Base-by-base conservation (phyloP, 2,888 invertebrate species). In the Luffia ferchaultella region DNA sequence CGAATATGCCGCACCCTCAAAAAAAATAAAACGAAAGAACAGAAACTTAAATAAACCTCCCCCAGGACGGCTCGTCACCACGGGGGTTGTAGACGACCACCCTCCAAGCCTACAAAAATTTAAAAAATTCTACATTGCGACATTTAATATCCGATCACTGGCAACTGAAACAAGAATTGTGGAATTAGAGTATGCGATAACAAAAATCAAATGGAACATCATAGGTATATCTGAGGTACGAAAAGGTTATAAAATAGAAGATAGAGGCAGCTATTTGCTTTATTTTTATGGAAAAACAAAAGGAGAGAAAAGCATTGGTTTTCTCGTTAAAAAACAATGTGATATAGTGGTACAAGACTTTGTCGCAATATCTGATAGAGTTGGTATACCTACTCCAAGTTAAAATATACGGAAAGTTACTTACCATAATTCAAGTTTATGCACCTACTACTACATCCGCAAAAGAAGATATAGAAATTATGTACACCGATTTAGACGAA, bases 81-180 rank as follows among this genome's bases (percentile, higher is more conserved):
- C 30, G 30, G 30, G 30, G 30, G 12, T 12, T 30, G 30, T 30
- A n/a, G n/a, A n/a, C n/a, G n/a, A n/a, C n/a, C n/a, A 30, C 3
- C 3, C 30, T 3, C 3, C 30, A 3, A 30, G 12, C 30, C 30
- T 30, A 3, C 30, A 30, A 30, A 12, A 30, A 30, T 12, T 3
- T 30, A 30, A 30, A 3, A 30, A 12, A 30, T 30, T 7, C 12
- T 30, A 30, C 30, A 12, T 30, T 30, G 30, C 30, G 30, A 51
- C 51, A 51, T 48, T 20, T 19, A 51, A 51, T 43, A 44, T 43
- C n/a, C 41, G 51, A 42, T 48, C 51, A 5, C 48, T 51, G 30
- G 19, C 30, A 48, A 47, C 43, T 46, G 43, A 17, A 16, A 19
- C 16, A 16, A 51, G 51, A 47, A 19, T 50, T 41, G 12, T 48